Conservation (phyloP, 2,113 vertebrate species). For the Rostratula benghalensis region DNA sequence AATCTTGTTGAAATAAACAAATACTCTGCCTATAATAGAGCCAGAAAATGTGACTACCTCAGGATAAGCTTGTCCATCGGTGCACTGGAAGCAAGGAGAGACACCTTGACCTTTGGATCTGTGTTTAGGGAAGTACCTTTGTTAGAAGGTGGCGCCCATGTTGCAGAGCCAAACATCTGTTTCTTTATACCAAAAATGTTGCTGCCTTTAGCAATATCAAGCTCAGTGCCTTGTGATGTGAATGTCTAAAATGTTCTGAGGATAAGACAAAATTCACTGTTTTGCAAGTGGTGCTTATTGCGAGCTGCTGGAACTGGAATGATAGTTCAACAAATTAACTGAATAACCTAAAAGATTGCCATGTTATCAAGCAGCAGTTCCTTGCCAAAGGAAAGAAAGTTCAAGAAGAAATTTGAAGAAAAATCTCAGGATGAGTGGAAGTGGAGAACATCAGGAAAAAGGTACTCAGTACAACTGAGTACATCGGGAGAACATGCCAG, state of each 20-base stretch:
- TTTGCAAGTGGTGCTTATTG: neutral
- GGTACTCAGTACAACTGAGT: neutral
- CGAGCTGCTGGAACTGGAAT: neutral
- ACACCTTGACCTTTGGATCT: neutral
- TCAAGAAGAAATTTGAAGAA: neutral
- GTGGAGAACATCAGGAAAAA: neutral
- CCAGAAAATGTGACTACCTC: neutral
- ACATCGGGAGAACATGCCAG: neutral
- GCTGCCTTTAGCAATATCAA: conserved; percentile 19
- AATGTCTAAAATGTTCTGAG: neutral
- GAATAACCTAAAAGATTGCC: neutral
- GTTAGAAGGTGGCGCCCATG: neutral
- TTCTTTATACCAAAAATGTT: conserved; percentile 41
- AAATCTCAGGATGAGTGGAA: neutral
- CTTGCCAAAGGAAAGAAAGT: neutral
- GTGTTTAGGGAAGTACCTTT: neutral
- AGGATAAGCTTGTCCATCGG: neutral
- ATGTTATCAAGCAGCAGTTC: neutral
- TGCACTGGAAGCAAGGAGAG: neutral
- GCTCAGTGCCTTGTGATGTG: neutral
- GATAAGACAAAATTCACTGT: neutral
- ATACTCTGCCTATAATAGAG: neutral
- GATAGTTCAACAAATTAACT: neutral
- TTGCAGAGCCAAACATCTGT: conserved; percentile 51
- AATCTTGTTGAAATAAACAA: neutral